These are phyloP conservation scores for Athalia rosae DNA, from an alignment of 2,888 invertebrate genomes.

Conservation along the genomic window DNA sequence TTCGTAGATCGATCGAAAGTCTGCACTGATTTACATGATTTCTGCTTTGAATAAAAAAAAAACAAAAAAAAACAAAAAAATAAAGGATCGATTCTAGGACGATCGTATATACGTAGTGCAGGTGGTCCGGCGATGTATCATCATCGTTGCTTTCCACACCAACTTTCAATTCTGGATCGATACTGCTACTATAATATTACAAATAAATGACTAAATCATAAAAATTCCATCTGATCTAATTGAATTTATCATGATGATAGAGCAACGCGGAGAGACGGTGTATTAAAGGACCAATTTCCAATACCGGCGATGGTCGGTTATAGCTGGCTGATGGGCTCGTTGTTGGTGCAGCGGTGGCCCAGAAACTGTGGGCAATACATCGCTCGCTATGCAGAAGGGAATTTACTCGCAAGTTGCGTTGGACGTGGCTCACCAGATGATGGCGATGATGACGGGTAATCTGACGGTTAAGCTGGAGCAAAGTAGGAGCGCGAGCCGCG, in stretches of 20 bases:
- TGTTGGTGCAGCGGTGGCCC: constrained; percentile 34
- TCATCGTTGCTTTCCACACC: too few species aligned
- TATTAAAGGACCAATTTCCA: constrained; percentile 21
- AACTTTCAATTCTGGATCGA: too few species aligned
- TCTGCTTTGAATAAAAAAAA: too few species aligned
- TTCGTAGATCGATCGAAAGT: too few species aligned
- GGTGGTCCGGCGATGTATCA: too few species aligned
- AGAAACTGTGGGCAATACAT: constrained; percentile 19
- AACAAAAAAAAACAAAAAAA: too few species aligned
- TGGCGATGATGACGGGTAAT: constrained; percentile 40
- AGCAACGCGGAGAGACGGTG: not conserved
- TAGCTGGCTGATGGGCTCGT: constrained; percentile 6
- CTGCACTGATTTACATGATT: too few species aligned
- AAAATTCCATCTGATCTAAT: not conserved
- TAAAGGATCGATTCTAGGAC: too few species aligned
- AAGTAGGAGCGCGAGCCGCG: constrained; percentile 36
- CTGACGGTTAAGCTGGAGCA: constrained; percentile 28
- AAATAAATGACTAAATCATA: too few species aligned
- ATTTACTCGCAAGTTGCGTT: constrained; percentile 27
- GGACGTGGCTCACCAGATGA: constrained; percentile 34
- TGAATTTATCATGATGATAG: constrained; percentile 12
- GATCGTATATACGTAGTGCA: too few species aligned
- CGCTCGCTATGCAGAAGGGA: constrained; percentile 12
- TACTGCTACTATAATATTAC: too few species aligned
- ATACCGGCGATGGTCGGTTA: constrained; percentile 34